phyloP scores from a whole-genome alignment of 2,888 invertebrate genomes.

The Orthonevra nobilis region DNA sequence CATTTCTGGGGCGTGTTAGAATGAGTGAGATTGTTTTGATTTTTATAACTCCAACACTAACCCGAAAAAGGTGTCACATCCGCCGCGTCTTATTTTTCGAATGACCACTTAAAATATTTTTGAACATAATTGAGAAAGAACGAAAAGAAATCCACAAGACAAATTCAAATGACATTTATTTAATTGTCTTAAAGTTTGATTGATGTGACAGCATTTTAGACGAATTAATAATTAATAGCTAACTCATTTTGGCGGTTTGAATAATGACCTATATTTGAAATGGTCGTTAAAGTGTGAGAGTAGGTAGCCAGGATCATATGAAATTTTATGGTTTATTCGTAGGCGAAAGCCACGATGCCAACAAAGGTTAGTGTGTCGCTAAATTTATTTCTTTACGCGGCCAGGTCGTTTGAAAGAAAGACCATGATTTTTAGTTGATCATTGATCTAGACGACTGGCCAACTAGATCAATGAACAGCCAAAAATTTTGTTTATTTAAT shows the following conservation, averaged over 20 bases:
- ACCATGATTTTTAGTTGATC: no score
- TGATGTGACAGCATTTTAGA: constrained; percentile 2
- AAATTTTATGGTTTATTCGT: background rate
- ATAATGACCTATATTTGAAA: background rate
- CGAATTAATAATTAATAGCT: constrained; percentile 1
- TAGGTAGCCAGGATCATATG: background rate
- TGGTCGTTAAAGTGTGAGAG: background rate
- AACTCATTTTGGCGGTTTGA: background rate
- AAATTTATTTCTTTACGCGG: no score
- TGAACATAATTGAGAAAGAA: background rate
- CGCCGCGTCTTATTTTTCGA: background rate
- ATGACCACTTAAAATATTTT: background rate
- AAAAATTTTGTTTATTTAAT: background rate
- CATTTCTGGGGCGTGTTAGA: background rate
- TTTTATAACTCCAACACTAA: background rate
- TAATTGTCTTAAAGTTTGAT: background rate
- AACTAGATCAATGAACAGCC: no score
- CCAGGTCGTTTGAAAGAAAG: no score
- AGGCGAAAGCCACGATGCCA: no score
- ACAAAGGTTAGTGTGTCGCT: no score
- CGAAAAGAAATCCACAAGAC: background rate
- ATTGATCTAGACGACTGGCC: no score
- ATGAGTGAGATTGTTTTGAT: constrained; percentile 1
- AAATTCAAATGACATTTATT: background rate
- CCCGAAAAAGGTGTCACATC: constrained; percentile 1